Evolutionary conservation across 2,888 invertebrate species (phyloP).

Genomic region (Rhaphigaster nebulosa): DNA sequence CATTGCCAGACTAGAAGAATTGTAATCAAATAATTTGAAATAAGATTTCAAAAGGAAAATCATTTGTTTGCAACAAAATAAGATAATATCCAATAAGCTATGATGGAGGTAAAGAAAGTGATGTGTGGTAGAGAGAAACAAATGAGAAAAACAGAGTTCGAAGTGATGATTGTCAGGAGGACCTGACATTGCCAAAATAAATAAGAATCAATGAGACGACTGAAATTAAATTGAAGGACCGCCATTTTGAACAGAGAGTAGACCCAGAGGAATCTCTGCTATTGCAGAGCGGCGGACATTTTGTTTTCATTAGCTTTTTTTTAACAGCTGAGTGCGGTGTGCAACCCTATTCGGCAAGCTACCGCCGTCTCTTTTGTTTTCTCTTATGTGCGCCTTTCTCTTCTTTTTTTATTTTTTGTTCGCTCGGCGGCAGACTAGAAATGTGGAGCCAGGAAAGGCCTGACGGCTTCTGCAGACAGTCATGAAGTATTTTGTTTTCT

Average conservation of each 20-base stretch:
- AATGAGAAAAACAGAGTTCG: background rate
- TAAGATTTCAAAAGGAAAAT: background rate
- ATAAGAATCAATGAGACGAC: background rate
- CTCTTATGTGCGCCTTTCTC: constrained; percentile 34
- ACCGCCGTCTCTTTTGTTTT: constrained; percentile 42
- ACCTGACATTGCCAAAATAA: constrained; percentile 15
- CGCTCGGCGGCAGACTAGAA: constrained; percentile 39
- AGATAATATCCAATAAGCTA: background rate
- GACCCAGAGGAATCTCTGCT: constrained; percentile 40
- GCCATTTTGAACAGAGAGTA: constrained; percentile 51
- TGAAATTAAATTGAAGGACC: constrained; percentile 14
- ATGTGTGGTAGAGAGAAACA: background rate
- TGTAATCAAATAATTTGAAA: background rate
- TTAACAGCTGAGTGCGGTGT: constrained; percentile 31
- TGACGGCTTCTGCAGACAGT: constrained; percentile 35
- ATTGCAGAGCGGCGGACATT: constrained; percentile 56
- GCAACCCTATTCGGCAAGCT: constrained; percentile 44
- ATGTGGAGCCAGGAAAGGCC: constrained; percentile 48
- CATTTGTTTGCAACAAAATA: background rate
- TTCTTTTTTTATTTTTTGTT: constrained; percentile 15
- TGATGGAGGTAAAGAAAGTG: background rate
- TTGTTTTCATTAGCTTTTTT: constrained; percentile 58
- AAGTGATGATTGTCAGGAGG: background rate
- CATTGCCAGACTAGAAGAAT: too few species aligned
- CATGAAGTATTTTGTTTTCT: constrained; percentile 43